Conservation (phyloP, 1,140 invertebrate genomes). For the Aphelenchoides fujianensis region DNA sequence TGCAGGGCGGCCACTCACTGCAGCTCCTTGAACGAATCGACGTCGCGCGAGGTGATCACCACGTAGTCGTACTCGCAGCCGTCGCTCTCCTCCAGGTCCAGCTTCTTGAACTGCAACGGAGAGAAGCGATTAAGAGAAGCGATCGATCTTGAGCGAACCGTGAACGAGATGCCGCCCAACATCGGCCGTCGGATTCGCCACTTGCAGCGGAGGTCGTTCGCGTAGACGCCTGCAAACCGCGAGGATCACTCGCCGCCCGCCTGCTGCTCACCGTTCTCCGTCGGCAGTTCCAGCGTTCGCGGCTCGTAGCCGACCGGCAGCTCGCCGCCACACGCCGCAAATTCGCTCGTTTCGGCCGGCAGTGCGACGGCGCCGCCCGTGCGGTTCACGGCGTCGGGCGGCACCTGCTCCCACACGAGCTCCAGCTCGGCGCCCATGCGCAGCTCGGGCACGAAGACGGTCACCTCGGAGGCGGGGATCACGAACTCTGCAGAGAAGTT, state of each 20-base stretch:
- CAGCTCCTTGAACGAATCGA: constrained; percentile 11
- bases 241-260: no score
- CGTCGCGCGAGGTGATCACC: constrained; percentile 29
- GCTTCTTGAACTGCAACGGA: constrained; percentile 32
- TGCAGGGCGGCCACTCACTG: constrained; percentile 7
- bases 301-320: constrained; percentile 38
- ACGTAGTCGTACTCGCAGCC: constrained; percentile 54
- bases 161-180: constrained; percentile 40
- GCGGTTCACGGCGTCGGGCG: constrained; percentile 16
- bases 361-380: no score
- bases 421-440: background rate
- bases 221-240: constrained; percentile 32
- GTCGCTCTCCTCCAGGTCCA: constrained; percentile 51
- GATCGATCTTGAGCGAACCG: no score
- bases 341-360: constrained; percentile 7
- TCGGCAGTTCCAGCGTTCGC: constrained; percentile 37
- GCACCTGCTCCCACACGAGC: constrained; percentile 1
- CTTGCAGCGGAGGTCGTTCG: constrained; percentile 46
- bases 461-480: background rate
- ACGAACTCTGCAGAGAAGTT: constrained; percentile 17
- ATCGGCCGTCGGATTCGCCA: constrained; percentile 48
- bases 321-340: constrained; percentile 50
- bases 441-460: constrained; percentile 8
- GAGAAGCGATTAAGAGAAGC: no score
- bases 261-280: constrained; percentile 1